Conservation (phyloP, 2,113 vertebrate species). For the Arizona elegans region DNA sequence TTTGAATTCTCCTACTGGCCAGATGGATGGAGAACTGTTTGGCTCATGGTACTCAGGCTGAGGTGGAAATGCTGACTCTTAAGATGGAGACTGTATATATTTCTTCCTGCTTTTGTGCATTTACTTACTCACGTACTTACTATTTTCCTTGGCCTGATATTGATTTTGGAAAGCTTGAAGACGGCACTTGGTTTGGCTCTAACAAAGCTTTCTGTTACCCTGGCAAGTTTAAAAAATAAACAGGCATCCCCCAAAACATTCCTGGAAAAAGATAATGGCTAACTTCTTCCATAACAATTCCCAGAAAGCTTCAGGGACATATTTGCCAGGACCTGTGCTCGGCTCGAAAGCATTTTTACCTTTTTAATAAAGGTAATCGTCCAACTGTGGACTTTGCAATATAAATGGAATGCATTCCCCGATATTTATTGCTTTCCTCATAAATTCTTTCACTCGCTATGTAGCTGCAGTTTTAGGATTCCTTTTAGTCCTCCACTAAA, state of each 20-base stretch:
- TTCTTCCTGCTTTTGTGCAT: neutral
- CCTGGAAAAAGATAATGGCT: neutral
- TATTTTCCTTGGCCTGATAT: neutral
- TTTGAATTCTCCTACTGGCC: neutral
- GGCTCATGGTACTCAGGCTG: neutral
- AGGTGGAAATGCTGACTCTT: neutral
- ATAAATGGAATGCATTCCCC: neutral
- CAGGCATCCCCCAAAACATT: neutral
- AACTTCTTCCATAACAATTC: neutral
- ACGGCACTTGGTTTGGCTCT: neutral
- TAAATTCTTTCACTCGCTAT: conserved; percentile 39
- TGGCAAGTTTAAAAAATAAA: neutral
- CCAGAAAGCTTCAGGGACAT: neutral
- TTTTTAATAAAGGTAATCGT: neutral
- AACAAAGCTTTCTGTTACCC: neutral
- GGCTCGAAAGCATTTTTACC: neutral
- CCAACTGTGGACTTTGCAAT: neutral
- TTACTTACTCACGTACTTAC: too few relatives aligned
- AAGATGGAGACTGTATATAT: neutral
- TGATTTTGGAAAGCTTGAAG: neutral
- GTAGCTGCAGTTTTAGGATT: conserved; percentile 32
- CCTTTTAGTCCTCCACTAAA: conserved; percentile 52
- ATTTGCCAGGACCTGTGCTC: neutral
- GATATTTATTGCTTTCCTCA: neutral
- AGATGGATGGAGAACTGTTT: neutral